Evolutionary conservation across 2,113 vertebrate genomes (phyloP).

Genomic region (Condylura cristata): DNA sequence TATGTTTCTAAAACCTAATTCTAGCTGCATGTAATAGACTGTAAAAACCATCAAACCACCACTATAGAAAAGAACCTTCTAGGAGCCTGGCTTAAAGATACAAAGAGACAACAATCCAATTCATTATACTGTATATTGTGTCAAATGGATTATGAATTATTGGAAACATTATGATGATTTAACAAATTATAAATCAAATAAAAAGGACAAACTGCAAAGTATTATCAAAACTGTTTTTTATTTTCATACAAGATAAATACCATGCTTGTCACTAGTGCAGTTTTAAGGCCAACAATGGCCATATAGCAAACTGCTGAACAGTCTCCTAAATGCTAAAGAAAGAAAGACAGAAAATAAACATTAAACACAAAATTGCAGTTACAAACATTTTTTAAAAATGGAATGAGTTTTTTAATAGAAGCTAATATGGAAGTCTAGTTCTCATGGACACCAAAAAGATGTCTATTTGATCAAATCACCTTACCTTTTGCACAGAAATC

Average conservation of each 20-base stretch:
- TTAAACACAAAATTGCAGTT: slow-evolving; percentile 84
- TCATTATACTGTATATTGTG: not conserved
- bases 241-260: slow-evolving; percentile 88
- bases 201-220: slow-evolving; percentile 71
- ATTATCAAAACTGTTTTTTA: slow-evolving; percentile 86
- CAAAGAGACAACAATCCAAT: not conserved
- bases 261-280: slow-evolving; percentile 86
- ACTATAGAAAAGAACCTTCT: not conserved
- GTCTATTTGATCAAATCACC: slow-evolving; percentile 77
- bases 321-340: slow-evolving; percentile 88
- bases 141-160: not conserved
- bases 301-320: slow-evolving; percentile 88
- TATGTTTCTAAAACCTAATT: slow-evolving; percentile 14
- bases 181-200: slow-evolving; percentile 56
- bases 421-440: slow-evolving; percentile 77
- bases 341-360: slow-evolving; percentile 81
- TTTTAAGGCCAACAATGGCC: slow-evolving; percentile 88
- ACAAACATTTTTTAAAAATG: slow-evolving; percentile 82
- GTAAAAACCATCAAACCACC: not conserved
- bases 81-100: not conserved
- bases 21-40: not conserved
- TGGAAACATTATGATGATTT: slow-evolving; percentile 7
- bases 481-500: slow-evolving; percentile 88
- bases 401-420: slow-evolving; percentile 76
- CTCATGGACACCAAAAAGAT: slow-evolving; percentile 77